Conservation (phyloP, 1,140 invertebrate genomes). For the Caenorhabditis tropicalis region DNA sequence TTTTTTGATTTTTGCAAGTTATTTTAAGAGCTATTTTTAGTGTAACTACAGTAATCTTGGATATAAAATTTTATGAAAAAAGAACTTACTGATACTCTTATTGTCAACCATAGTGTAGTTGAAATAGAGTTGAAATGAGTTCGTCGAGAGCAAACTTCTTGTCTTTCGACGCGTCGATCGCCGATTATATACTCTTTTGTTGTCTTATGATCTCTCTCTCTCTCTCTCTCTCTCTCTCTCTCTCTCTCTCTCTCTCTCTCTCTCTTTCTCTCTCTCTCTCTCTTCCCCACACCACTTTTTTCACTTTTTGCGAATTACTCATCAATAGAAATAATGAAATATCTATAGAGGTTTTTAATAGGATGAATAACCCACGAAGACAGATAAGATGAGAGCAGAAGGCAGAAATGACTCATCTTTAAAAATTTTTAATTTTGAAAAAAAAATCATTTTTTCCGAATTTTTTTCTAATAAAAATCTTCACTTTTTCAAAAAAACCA, state of each 20-base stretch:
- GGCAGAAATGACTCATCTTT: neutral
- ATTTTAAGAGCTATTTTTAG: too few species aligned
- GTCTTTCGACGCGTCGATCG: neutral
- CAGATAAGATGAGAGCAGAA: neutral
- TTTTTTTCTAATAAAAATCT: too few species aligned
- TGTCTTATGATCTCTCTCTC: neutral
- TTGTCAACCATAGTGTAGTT: neutral
- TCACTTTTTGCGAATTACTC: neutral
- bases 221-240: neutral
- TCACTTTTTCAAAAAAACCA: too few species aligned
- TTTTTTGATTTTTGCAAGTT: too few species aligned
- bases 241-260: neutral
- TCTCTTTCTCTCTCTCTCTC: neutral
- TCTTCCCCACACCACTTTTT: too few species aligned
- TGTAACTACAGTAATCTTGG: too few species aligned
- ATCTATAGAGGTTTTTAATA: too few species aligned
- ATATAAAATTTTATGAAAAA: too few species aligned
- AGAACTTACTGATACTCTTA: conserved; percentile 3
- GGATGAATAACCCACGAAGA: neutral
- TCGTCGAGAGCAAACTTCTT: neutral
- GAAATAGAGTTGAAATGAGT: neutral
- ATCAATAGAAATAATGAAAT: neutral
- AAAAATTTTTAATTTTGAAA: too few species aligned
- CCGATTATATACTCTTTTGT: neutral
- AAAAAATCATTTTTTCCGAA: too few species aligned